Evolutionary conservation across 2,888 invertebrate genomes (phyloP), one percentile per base, ranked within the genome.

Genomic region (Andrena minutula): DNA sequence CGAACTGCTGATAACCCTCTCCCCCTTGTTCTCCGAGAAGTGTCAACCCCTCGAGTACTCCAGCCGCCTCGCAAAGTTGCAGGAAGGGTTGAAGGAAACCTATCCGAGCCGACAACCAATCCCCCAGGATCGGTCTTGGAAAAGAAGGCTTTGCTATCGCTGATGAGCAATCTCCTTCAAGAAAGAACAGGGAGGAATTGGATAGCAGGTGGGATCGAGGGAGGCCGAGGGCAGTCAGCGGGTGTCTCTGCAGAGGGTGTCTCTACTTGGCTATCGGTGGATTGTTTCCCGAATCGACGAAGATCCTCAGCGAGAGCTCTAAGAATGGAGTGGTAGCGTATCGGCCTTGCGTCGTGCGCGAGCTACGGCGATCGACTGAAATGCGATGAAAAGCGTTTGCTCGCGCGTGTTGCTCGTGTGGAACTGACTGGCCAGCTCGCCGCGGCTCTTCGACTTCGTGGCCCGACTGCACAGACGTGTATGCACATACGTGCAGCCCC

Each of bases 381-480:
- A 72, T 68, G 60, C 69, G 49, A 68, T 71, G 78, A 74, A 26
- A 85, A 79, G 70, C 76, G 79, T 76, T 87, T 72, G 60, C 79
- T 85, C 80, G 83, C 79, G 82, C 66, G 75, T 82, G 70, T 64
- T 77, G 82, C 76, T 77, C 84, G 83, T 83, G 73, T 69, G 75
- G 82, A 87, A 87, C 87, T 80, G 86, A 77, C 83, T 47, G 60
- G 70, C 58, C 64, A 26, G 41, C 65, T 70, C 73, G 80, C 77
- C 49, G 70, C 66, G 53, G 58, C 71, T 63, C 61, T 53, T 78
- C 68, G 10, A 49, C 73, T 82, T 75, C 49, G 72, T 35, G 60
- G 28, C 47, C 23, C 64, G 60, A 71, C 71, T 74, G 68, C 58
- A 51, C n/a, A 56, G 28, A 51, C 23, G 53, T 26, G 63, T 56